A percentile compares a stretch with the other conserved stretches of the same genome.
Conservation (phyloP, 2,888 invertebrate genomes). For the Steromphala cineraria region DNA sequence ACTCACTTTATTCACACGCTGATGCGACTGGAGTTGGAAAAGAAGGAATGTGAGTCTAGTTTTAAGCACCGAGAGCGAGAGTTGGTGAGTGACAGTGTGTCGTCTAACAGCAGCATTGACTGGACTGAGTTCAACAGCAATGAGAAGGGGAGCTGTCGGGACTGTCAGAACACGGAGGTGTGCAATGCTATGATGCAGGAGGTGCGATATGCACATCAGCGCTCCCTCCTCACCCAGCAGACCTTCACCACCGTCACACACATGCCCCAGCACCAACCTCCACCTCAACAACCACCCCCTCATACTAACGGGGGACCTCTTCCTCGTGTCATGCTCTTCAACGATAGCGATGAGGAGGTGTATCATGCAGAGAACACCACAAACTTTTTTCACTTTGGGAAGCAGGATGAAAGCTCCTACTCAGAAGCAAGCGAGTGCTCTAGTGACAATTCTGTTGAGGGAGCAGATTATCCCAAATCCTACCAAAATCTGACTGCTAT, state of each 20-base stretch:
- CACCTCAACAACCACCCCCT: constrained; percentile 1
- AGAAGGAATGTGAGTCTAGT: constrained; percentile 52
- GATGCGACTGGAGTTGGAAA: constrained; percentile 82
- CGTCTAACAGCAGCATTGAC: constrained; percentile 81
- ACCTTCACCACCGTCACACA: neutral
- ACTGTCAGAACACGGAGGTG: constrained; percentile 73
- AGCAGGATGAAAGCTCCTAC: constrained; percentile 73
- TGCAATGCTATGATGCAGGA: constrained; percentile 72
- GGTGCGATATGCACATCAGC: constrained; percentile 61
- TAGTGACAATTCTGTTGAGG: constrained; percentile 56
- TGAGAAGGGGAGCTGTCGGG: constrained; percentile 72
- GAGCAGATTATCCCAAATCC: constrained; percentile 50
- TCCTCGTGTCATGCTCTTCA: constrained; percentile 64
- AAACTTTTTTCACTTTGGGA: constrained; percentile 62
- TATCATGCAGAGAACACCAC: constrained; percentile 60
- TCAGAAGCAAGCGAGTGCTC: constrained; percentile 74
- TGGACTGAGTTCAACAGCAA: constrained; percentile 71
- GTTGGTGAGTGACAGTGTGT: constrained; percentile 28
- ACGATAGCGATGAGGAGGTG: constrained; percentile 67
- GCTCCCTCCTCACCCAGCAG: constrained; percentile 33
- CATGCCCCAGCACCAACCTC: constrained; percentile 35
- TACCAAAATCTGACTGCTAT: constrained; percentile 49
- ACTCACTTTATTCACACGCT: constrained; percentile 98
- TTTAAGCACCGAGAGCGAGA: constrained; percentile 22
- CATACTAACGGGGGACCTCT: constrained; percentile 26